Evolutionary conservation across 2,888 invertebrate genomes (phyloP), one percentile per base, ranked within the genome.

Genomic region (Onchidella celtica): DNA sequence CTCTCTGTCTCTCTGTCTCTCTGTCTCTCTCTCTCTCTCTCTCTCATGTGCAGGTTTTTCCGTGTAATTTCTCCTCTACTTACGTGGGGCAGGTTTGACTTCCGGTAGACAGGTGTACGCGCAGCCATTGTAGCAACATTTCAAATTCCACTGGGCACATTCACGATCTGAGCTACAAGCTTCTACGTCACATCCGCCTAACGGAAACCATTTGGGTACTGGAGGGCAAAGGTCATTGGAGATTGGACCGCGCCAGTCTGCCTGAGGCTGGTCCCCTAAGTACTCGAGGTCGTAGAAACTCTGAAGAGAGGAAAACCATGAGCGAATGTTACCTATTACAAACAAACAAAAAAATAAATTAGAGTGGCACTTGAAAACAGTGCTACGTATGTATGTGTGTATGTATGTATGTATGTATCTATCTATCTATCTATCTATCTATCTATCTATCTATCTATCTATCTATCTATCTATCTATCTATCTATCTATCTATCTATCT

Each of bases 41-140:
- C n/a, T n/a, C n/a, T n/a, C n/a, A n/a, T n/a, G n/a, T n/a, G n/a
- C n/a, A n/a, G n/a, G n/a, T n/a, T n/a, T n/a, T n/a, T n/a, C n/a
- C n/a, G n/a, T n/a, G n/a, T n/a, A n/a, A n/a, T n/a, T n/a, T n/a
- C n/a, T n/a, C n/a, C n/a, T 38, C 11, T 34, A 82, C 86, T 82
- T 82, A 89, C 90, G 85, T 27, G 89, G 81, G 0, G 90, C 85
- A 9, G 87, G 87, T n/a, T 85, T 77, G 1, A 88, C 85, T 75
- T 88, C 86, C 14, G 81, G 84, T 27, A 87, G 77, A 79, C 90
- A 90, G 0, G 89, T 87, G 81, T 87, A 88, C 21, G 86, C 85
- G 66, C 90, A 90, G 9, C 90, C 90, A 76, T 88, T 90, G 82
- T 85, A 89, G 78, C 90, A 90, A 73, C 90, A 90, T 24, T 84